Evolutionary conservation across 2,888 invertebrate genomes (phyloP), one percentile per base, ranked within the genome.

Genomic region (Acrocera orbiculus): DNA sequence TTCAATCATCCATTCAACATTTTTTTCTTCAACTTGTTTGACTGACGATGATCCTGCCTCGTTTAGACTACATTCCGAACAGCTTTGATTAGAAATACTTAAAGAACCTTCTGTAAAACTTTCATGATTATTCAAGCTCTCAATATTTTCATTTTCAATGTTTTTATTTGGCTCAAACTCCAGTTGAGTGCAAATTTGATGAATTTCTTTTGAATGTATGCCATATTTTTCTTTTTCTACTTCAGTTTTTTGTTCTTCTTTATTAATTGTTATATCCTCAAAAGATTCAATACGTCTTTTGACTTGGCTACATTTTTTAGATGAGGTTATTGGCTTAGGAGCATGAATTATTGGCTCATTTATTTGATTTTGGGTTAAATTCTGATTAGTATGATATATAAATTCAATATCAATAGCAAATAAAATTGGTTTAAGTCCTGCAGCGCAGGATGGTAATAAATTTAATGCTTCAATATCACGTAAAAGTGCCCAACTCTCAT

Each of bases 341-440:
- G 75, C 65, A 40, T 73, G 69, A 49, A 85, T 81, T 26, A 83
- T 70, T 33, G 76, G 79, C 52, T 82, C 72, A 31, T 46, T 47
- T 11, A 34, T 15, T 13, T 28, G 36, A 22, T 53, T 62, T 15
- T 57, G 55, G 43, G 51, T 58, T 47, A 69, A 65, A 59, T 79
- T 82, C 35, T 87, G 65, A 52, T 85, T 82, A 17, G 75, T 66
- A 57, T 82, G 82, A n/a, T n/a, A n/a, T n/a, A n/a, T n/a, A n/a
- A n/a, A n/a, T 63, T 93, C 90, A 39, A 92, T 81, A 50, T 76
- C 79, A 52, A 93, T 73, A 15, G 95, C 93, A 64, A 95, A 95
- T 43, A 93, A 65, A 51, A 93, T 80, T 33, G 86, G 76, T 43
- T 78, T 80, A 53, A 95, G 68, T 43, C 85, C 86, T 60, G 83